Base-by-base conservation (phyloP, 2,797 vertebrate genomes). In the Hemitrygon akajei region DNA sequence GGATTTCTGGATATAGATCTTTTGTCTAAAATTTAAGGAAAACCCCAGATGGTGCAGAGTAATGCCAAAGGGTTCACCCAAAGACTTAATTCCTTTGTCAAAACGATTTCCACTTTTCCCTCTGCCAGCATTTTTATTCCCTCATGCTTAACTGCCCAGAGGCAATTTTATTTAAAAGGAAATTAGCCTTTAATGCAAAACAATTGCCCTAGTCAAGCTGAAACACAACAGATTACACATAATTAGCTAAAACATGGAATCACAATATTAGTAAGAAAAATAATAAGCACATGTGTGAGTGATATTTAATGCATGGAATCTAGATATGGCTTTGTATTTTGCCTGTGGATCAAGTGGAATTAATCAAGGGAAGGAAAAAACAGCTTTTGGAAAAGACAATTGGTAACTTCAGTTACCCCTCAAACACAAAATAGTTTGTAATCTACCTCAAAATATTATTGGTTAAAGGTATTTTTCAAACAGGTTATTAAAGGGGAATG, bases 171-270 rank as follows among this genome's bases (percentile, higher is more conserved):
- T 93, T 93, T 76, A 93, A 93, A 80, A 93, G 71, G 91, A 93
- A 93, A 93, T 93, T 93, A 93, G 25, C 91, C 71, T 93, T 93
- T 93, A 93, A 93, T 93, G 91, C 73, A 71, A 93, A 93, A 93
- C 91, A 93, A 93, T 93, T 93, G 91, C 91, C 91, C 71, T 18
- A 93, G 91, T 93, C 91, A 93, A 93, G 91, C 91, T 93, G 91
- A 93, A 93, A 93, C 91, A 93, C 91, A 93, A 93, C 91, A 93
- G 91, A 93, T 93, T 93, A 93, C 75, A 93, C 91, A 58, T 93
- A 93, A 93, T 93, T 93, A 93, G 91, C 40, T 76, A 93, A 93
- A 93, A 93, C 71, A 93, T 93, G 91, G 76, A 93, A 93, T 93
- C 91, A 93, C 40, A 75, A 93, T 93, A 93, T 93, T 93, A 93